These are phyloP conservation scores for Silurus aristotelis DNA, from an alignment of 2,797 vertebrate genomes.

Conservation along the genomic window DNA sequence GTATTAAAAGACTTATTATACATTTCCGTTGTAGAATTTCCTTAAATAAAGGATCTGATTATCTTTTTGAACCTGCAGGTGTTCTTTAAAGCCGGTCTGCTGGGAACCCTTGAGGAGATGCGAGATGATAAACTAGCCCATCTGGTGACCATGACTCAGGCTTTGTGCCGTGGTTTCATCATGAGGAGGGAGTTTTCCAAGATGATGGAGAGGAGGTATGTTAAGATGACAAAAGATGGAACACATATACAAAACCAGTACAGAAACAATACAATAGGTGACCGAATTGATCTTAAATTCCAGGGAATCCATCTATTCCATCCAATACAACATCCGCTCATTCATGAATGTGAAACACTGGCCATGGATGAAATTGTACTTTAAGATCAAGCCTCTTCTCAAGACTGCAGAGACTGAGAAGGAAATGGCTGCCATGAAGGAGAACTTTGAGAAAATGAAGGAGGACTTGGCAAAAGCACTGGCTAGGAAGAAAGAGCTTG, in stretches of 20 bases:
- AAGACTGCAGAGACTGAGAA: conserved; percentile 87
- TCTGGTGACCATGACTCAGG: conserved; percentile 81
- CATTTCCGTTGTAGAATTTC: no score
- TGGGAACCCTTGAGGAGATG: conserved; percentile 82
- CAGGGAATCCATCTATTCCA: not conserved
- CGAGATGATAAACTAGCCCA: conserved; percentile 81
- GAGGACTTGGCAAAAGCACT: conserved; percentile 78
- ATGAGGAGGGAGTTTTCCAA: no score
- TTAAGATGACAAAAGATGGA: no score
- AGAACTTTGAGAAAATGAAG: conserved; percentile 76
- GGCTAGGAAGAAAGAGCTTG: conserved; percentile 75
- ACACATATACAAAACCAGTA: no score
- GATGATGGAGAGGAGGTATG: no score
- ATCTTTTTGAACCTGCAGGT: conserved; percentile 62
- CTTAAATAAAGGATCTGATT: no score
- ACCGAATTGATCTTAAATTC: not conserved
- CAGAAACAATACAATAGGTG: not conserved
- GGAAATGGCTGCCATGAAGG: conserved; percentile 82
- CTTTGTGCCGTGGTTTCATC: no score
- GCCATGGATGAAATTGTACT: conserved; percentile 92
- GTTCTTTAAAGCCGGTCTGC: conserved; percentile 82
- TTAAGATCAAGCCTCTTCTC: conserved; percentile 89
- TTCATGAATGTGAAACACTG: conserved; percentile 93
- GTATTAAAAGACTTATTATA: no score
- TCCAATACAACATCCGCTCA: conserved; percentile 77